These are phyloP conservation scores for Gymnopithys bicolor DNA, from an alignment of 2,797 vertebrate species.

Conservation along the genomic window DNA sequence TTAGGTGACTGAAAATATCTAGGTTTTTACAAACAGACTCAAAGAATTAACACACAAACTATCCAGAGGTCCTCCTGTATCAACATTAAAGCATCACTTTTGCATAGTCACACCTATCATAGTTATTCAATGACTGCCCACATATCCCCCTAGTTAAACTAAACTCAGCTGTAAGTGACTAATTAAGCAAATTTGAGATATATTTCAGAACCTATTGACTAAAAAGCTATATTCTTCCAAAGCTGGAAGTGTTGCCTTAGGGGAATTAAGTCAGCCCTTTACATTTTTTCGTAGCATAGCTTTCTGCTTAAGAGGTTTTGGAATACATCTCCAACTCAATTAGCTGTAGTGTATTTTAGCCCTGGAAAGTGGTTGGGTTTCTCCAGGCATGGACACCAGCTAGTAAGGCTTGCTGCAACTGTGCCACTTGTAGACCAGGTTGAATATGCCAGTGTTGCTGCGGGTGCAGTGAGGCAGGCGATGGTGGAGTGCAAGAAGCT, in stretches of 20 bases:
- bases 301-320: conserved; percentile 55
- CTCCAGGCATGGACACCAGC: neutral
- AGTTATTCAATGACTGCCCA: neutral
- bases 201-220: conserved; percentile 53
- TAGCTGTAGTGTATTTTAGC: conserved; percentile 19
- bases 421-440: neutral
- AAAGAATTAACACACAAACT: neutral
- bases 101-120: neutral
- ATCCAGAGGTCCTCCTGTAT: neutral
- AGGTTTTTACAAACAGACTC: neutral
- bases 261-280: conserved; percentile 52
- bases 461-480: rapidly evolving
- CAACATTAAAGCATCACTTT: neutral
- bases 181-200: conserved; percentile 42
- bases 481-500: neutral
- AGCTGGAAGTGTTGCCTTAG: conserved; percentile 43
- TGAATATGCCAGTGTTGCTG: neutral
- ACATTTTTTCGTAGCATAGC: conserved; percentile 37
- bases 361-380: neutral
- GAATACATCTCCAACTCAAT: conserved; percentile 50
- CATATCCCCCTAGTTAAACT: neutral
- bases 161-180: conserved; percentile 30
- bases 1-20: neutral
- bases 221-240: conserved; percentile 46
- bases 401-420: neutral